A percentile compares a stretch with the other conserved stretches of the same genome.
These are phyloP conservation scores for Megaptera novaeangliae DNA, from an alignment of 2,113 vertebrate genomes.

Conservation along the genomic window DNA sequence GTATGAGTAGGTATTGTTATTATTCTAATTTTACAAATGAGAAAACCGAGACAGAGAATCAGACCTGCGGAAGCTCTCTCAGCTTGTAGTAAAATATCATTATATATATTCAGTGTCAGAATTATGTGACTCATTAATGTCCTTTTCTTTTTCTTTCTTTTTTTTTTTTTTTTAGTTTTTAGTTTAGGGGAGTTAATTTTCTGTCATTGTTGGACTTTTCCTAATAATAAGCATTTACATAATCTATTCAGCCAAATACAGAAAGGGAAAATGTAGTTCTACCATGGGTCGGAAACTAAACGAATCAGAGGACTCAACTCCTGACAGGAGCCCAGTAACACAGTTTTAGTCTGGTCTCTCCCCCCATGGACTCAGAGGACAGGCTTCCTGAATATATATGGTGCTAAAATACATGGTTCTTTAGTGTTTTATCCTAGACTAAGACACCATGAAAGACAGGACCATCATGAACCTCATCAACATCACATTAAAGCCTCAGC, in stretches of 20 bases:
- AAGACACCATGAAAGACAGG: not conserved
- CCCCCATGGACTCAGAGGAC: not conserved
- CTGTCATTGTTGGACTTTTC: slow-evolving; percentile 84
- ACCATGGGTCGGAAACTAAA: not conserved
- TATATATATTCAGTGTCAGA: not conserved
- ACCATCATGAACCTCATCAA: not conserved
- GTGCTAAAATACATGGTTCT: not conserved
- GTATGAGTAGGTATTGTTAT: not conserved
- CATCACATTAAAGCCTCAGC: not conserved
- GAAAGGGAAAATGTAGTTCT: not conserved
- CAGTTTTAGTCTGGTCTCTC: not conserved
- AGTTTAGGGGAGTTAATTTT: slow-evolving; percentile 87
- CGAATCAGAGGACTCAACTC: not conserved
- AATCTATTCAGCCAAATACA: slow-evolving; percentile 63
- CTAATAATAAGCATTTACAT: slow-evolving; percentile 80
- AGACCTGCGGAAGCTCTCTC: not conserved
- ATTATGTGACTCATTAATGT: not conserved
- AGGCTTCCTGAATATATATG: not conserved
- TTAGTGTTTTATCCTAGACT: not conserved
- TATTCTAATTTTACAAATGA: not conserved
- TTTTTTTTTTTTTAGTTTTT: slow-evolving; percentile 80
- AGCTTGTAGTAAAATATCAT: not conserved
- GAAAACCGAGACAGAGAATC: not conserved
- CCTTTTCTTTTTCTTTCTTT: slow-evolving; percentile 36
- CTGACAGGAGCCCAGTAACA: not conserved